phyloP scores from a whole-genome alignment of 2,113 vertebrate genomes.

The Chamaetylas fuelleborni region DNA sequence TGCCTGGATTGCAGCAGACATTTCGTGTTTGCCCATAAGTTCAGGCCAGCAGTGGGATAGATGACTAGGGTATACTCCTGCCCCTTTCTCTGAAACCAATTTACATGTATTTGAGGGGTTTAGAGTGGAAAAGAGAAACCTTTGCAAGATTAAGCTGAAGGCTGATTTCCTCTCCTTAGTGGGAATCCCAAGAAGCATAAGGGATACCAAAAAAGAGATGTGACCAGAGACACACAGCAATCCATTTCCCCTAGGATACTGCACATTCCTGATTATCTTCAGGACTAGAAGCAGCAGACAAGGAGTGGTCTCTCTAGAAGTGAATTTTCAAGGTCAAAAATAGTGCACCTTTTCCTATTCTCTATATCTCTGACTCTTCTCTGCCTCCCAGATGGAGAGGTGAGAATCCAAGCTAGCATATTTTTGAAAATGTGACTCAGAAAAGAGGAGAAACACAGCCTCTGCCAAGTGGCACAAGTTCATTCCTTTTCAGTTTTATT shows the following conservation, averaged over 20 bases:
- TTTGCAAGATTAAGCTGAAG: not conserved
- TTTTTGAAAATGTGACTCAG: not conserved
- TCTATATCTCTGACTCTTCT: not conserved
- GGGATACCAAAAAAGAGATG: not conserved
- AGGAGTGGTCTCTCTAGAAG: not conserved
- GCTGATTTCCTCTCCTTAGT: not conserved
- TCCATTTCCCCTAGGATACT: not conserved
- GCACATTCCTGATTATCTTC: not conserved
- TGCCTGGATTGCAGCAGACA: not conserved
- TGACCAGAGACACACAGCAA: not conserved
- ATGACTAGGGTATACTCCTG: not conserved
- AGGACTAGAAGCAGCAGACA: not conserved
- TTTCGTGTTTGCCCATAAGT: not conserved
- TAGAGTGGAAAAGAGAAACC: not conserved
- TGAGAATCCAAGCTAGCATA: not conserved
- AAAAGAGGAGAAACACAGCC: not conserved
- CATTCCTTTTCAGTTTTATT: not conserved
- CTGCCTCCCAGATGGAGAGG: not conserved
- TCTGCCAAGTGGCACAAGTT: not conserved
- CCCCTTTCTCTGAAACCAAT: not conserved
- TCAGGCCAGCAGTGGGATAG: not conserved
- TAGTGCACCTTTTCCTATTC: not conserved
- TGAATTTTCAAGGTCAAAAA: not conserved
- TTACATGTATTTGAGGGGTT: not conserved
- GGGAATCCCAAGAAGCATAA: not conserved